Evolutionary conservation across 1,140 invertebrate species (phyloP), one percentile per base, ranked within the genome.

Genomic region (Aphidius gifuensis): DNA sequence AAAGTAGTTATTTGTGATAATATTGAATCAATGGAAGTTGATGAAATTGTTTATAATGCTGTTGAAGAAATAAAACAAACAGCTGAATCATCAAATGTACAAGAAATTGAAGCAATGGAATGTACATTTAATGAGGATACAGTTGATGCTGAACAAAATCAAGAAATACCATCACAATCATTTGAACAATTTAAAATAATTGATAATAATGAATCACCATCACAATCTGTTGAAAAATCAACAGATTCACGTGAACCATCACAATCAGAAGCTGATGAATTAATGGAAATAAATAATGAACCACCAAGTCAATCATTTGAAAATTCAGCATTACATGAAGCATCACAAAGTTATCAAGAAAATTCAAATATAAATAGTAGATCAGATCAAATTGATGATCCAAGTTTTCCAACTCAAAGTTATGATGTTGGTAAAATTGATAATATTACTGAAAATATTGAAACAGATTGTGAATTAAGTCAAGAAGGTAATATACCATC

Each of bases 401-500:
- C 73, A 8, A 76, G 72, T 50, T 81, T 81, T 7, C 77, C 79
- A 0, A 80, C 73, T 1, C 78, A 81, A 45, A 81, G 76, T 46
- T 81, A 79, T 9, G 74, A 80, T 8, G 71, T 80, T 1, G 77
- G 68, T 4, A 81, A 81, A 47, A 39, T 46, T 70, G 77, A 80
- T 7, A 73, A 70, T 63, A 11, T 74, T 4, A 60, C 66, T 6
- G 76, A 75, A 40, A 71, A 66, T 46, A 40, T 80, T 11, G 77
- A 78, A 44, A 76, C 70, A 0, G 77, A 80, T 44, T 68, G 67
- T 0, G 77, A 80, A 58, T 65, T 79, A 2, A 77, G 75, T 57
- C 75, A 80, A 39, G 79, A 79, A 42, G 77, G 75, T 1, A 78
- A 79, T 49, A 73, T 79, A 58, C 78, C 78, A 0, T 80, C 79